phyloP scores from a whole-genome alignment of 2,113 vertebrate species.

The Isurus oxyrinchus region DNA sequence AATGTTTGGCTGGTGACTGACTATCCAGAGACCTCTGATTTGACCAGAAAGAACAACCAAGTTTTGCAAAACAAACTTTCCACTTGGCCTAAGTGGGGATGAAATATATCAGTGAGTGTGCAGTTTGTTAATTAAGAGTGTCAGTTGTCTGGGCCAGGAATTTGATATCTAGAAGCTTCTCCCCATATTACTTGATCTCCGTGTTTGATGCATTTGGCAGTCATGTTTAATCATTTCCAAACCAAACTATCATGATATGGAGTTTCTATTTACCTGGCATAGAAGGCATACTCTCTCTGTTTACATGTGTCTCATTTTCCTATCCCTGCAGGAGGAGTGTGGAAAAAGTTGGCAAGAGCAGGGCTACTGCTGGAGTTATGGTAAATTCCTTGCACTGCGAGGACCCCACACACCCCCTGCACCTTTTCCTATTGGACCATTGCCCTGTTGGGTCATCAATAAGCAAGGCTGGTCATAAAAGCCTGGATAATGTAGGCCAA shows the following conservation, averaged over 20 bases:
- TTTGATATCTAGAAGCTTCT: background rate
- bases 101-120: background rate
- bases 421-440: no score
- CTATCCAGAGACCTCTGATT: background rate
- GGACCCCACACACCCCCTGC: no score
- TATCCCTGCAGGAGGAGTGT: background rate
- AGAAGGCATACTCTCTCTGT: background rate
- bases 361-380: no score
- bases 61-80: background rate
- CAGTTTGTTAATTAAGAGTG: background rate
- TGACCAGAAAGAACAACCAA: background rate
- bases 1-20: background rate
- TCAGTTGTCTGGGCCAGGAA: background rate
- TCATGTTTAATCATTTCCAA: background rate
- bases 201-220: background rate
- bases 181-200: background rate
- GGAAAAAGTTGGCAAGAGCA: background rate
- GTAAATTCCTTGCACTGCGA: no score
- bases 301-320: background rate
- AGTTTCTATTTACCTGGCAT: background rate
- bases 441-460: no score
- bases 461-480: background rate
- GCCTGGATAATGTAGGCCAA: background rate
- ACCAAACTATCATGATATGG: background rate
- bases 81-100: background rate